phyloP scores from a whole-genome alignment of 2,888 invertebrate genomes.

The Papilio protenor region DNA sequence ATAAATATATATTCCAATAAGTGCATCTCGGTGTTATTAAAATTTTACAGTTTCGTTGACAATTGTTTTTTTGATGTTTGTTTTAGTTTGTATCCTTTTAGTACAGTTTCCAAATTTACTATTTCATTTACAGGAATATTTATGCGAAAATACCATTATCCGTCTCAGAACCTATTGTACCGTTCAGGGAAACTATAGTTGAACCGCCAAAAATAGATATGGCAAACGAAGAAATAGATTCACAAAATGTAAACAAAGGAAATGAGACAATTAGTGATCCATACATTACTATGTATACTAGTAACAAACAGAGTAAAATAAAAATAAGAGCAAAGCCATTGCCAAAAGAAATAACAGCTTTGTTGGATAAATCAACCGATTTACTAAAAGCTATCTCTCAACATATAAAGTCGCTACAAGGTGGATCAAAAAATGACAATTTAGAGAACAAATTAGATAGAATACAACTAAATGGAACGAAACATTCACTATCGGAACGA shows the following conservation, averaged over 20 bases:
- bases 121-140: slow-evolving; percentile 74
- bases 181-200: slow-evolving; percentile 97
- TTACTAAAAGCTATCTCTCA: slow-evolving; percentile 87
- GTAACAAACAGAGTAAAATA: slow-evolving; percentile 89
- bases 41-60: not conserved
- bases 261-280: slow-evolving; percentile 79
- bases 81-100: not conserved
- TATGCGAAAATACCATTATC: slow-evolving; percentile 95
- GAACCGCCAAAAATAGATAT: slow-evolving; percentile 91
- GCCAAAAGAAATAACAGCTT: slow-evolving; percentile 87
- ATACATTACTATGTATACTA: slow-evolving; percentile 85
- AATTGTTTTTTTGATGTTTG: no score
- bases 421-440: slow-evolving; percentile 69
- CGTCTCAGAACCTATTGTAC: slow-evolving; percentile 97
- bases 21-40: no score
- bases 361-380: slow-evolving; percentile 89
- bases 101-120: no score
- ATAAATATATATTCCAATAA: no score
- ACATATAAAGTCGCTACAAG: slow-evolving; percentile 74
- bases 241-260: slow-evolving; percentile 80
- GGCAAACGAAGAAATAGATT: slow-evolving; percentile 93
- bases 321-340: slow-evolving; percentile 91
- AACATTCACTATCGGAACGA: slow-evolving; percentile 69
- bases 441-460: slow-evolving; percentile 65
- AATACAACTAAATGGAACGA: slow-evolving; percentile 63